Evolutionary conservation across 2,113 vertebrate genomes (phyloP), one percentile per base, ranked within the genome.

Genomic region (Kobus ellipsiprymnus): DNA sequence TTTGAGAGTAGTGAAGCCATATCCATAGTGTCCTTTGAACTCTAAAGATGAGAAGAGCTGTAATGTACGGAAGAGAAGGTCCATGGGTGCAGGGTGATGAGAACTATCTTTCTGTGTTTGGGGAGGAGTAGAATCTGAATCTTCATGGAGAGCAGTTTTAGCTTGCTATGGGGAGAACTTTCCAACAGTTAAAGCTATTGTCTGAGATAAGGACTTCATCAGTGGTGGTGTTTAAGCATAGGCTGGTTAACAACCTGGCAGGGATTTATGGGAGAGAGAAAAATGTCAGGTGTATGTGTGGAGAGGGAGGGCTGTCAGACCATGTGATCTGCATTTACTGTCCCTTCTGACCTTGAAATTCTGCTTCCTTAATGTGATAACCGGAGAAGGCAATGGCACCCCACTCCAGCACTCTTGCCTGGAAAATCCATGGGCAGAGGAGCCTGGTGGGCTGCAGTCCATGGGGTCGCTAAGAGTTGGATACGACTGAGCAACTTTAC

Each of bases 1-100:
- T 46, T 7, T 2, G 48, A 89, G 40, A 87, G 80, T 13, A 23
- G 13, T 5, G 74, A 87, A 29, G 16, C 4, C n/a, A 62, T 90
- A 40, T 62, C 44, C 21, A 12, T 33, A 44, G 9, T 16, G 2
- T 46, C 17, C 21, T 80, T 55, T 91, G 46, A 91, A 50, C 7
- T 33, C 23, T 60, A 7, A 33, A 82, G 30, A 57, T 30, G n/a
- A 52, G 85, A 94, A 81, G 82, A 57, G 89, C 48, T 87, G 0
- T 29, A 16, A 14, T 52, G 33, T 29, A 23, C 1, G 64, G 23
- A 78, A 33, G 57, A 91, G 86, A 82, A 21, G 48, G 57, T 25
- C 44, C 0, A 0, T 11, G 50, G 17, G 5, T 16, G 3, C 80
- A 17, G 44, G 19, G 11, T 55, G 21, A 50, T 50, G 55, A 60